Conservation (phyloP, 2,113 vertebrate species). For the Rhynchopsitta pachyrhyncha region DNA sequence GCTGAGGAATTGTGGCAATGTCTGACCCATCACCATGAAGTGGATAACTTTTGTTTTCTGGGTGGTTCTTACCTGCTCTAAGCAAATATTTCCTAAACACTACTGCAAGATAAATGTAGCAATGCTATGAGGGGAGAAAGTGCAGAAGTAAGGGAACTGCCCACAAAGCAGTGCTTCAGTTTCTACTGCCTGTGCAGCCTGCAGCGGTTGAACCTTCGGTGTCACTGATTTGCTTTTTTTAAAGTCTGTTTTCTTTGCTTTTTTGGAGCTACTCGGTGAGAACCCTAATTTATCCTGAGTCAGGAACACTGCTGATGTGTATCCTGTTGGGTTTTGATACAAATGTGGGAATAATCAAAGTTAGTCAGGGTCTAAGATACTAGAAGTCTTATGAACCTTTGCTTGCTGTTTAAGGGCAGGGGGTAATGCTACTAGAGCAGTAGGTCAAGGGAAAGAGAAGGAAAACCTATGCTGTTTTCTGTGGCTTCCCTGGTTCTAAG, state of each 20-base stretch:
- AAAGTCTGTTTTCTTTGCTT: background rate
- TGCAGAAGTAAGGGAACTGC: background rate
- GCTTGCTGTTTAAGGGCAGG: background rate
- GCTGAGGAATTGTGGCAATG: background rate
- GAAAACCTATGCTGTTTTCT: background rate
- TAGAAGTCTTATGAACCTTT: background rate
- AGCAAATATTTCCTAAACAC: background rate
- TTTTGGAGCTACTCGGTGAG: background rate
- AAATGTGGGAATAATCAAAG: background rate
- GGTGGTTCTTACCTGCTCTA: background rate
- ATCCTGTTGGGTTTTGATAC: background rate
- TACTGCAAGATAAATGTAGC: background rate
- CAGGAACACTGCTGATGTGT: background rate
- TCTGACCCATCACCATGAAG: background rate
- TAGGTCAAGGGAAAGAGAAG: background rate
- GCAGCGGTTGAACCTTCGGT: background rate
- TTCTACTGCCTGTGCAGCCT: background rate
- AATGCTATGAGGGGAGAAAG: background rate
- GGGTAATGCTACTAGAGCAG: background rate
- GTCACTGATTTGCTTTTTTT: background rate
- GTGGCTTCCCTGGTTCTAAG: background rate
- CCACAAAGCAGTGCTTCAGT: background rate
- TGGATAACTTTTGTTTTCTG: background rate
- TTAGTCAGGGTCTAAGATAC: too few species aligned
- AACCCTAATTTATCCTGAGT: background rate